Evolutionary conservation across 2,888 invertebrate species (phyloP).

Genomic region (Morinoia aosen): DNA sequence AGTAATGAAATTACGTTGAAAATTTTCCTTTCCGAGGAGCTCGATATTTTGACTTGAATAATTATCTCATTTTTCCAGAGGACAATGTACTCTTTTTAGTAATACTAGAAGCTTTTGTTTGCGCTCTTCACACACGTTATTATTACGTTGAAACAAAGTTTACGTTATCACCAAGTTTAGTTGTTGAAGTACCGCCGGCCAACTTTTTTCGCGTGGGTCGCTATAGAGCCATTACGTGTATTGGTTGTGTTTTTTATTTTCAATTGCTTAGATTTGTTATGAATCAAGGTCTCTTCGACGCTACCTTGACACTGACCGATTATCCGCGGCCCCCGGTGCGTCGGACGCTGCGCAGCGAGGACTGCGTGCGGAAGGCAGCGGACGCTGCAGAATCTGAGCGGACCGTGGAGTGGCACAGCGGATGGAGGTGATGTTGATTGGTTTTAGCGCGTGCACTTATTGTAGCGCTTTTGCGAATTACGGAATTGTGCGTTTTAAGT

Average conservation of each 20-base stretch:
- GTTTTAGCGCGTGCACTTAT: background rate
- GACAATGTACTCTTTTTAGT: background rate
- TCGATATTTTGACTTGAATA: too few relatives aligned
- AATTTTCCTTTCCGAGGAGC: too few relatives aligned
- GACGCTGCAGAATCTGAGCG: too few relatives aligned
- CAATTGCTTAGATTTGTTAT: background rate
- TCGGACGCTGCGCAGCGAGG: background rate
- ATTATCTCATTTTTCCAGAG: too few relatives aligned
- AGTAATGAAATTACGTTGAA: too few relatives aligned
- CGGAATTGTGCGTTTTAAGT: too few relatives aligned
- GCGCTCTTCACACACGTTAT: background rate
- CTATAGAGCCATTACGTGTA: background rate
- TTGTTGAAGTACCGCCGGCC: background rate
- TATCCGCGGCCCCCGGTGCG: background rate
- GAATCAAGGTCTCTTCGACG: slow-evolving; percentile 14
- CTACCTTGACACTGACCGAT: slow-evolving; percentile 39
- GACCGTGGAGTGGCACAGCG: background rate
- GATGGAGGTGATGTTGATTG: background rate
- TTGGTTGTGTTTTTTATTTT: background rate
- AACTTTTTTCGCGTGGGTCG: background rate
- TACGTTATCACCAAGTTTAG: background rate
- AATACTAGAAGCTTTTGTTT: background rate
- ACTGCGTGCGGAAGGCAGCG: background rate
- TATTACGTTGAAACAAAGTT: background rate
- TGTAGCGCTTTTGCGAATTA: background rate